Evolutionary conservation across 2,888 invertebrate species (phyloP).

Genomic region (Heliconius hortense): DNA sequence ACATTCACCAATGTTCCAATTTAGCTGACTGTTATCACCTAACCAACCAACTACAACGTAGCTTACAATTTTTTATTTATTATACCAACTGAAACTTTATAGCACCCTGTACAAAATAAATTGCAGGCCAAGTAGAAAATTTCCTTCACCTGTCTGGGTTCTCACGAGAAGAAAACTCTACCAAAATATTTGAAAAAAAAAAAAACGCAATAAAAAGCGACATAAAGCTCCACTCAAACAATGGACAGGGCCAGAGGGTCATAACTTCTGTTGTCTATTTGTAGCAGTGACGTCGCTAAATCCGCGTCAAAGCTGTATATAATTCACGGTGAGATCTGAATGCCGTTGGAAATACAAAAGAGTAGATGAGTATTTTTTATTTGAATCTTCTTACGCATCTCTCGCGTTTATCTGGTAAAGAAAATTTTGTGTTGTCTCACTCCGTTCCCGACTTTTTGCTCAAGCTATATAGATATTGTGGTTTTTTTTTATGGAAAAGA

Average conservation of each 20-base stretch:
- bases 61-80: slow-evolving; percentile 4
- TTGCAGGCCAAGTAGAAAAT: slow-evolving; percentile 26
- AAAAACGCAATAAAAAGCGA: slow-evolving; percentile 58
- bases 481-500: no score
- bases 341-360: slow-evolving; percentile 22
- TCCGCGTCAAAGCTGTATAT: slow-evolving; percentile 64
- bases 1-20: neutral
- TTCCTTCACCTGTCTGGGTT: slow-evolving; percentile 36
- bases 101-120: slow-evolving; percentile 18
- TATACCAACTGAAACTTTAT: slow-evolving; percentile 5
- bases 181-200: slow-evolving; percentile 53
- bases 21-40: neutral
- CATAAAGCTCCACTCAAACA: slow-evolving; percentile 58
- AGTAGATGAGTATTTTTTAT: slow-evolving; percentile 6
- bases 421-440: neutral
- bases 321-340: slow-evolving; percentile 58
- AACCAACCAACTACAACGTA: neutral
- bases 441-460: neutral
- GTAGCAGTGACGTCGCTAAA: slow-evolving; percentile 71
- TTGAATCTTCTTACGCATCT: neutral
- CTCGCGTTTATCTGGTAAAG: neutral
- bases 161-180: slow-evolving; percentile 50
- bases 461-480: neutral
- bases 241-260: slow-evolving; percentile 72
- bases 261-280: slow-evolving; percentile 72